phyloP scores from a whole-genome alignment of 2,888 invertebrate species.

The Campoplex nolae region DNA sequence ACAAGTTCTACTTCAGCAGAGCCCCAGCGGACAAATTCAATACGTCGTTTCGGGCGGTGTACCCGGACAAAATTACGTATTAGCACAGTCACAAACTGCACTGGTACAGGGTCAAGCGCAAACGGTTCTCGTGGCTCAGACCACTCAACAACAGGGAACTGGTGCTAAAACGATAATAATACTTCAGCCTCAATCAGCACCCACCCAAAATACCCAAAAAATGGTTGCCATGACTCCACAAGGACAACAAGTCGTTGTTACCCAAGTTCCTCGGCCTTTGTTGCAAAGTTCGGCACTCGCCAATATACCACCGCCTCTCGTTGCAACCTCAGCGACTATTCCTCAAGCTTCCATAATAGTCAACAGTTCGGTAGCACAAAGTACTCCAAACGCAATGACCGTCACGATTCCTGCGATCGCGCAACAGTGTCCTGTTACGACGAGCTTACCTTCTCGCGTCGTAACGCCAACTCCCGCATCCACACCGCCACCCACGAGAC shows the following conservation, averaged over 20 bases:
- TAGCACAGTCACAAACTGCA: constrained; percentile 88
- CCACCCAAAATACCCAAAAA: constrained; percentile 84
- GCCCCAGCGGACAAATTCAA: constrained; percentile 85
- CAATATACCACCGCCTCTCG: constrained; percentile 84
- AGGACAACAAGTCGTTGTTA: constrained; percentile 89
- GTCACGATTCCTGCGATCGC: constrained; percentile 81
- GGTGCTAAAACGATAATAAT: constrained; percentile 90
- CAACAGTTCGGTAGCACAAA: constrained; percentile 80
- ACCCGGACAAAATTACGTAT: constrained; percentile 88
- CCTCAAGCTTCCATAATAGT: constrained; percentile 82
- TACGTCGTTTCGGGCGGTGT: constrained; percentile 85
- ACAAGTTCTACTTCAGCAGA: constrained; percentile 82
- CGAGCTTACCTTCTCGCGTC: constrained; percentile 81
- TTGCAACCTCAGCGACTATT: constrained; percentile 82
- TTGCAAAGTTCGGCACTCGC: constrained; percentile 85
- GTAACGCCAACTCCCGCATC: constrained; percentile 82
- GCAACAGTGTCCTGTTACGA: constrained; percentile 77
- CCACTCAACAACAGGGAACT: constrained; percentile 88
- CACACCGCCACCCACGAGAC: constrained; percentile 83
- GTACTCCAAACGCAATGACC: constrained; percentile 78
- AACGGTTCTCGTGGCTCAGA: constrained; percentile 89
- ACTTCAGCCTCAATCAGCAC: constrained; percentile 87
- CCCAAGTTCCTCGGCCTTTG: constrained; percentile 86
- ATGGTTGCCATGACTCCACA: constrained; percentile 89
- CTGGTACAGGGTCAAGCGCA: constrained; percentile 87